Conservation (phyloP, 2,888 invertebrate genomes). For the Galerucella pusilla region DNA sequence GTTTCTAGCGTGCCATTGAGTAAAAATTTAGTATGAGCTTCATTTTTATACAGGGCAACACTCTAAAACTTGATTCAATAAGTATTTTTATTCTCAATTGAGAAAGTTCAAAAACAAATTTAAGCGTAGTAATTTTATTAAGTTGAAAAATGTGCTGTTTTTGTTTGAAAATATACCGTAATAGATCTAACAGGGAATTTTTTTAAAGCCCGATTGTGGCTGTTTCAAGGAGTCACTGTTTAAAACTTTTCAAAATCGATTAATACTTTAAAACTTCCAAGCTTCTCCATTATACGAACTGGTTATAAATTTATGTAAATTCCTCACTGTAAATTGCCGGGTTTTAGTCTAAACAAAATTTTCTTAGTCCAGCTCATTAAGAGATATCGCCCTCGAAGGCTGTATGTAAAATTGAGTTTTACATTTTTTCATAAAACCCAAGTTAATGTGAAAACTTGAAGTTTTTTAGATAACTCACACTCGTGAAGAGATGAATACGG, state of each 20-base stretch:
- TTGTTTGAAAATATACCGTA: too few relatives aligned
- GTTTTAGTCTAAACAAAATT: neutral
- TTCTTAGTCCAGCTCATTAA: neutral
- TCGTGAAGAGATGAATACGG: neutral
- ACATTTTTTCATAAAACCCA: neutral
- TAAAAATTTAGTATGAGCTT: constrained; percentile 25
- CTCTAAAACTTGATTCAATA: neutral
- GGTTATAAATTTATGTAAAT: neutral
- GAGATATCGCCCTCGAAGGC: neutral
- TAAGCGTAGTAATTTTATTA: too few relatives aligned
- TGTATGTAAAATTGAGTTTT: neutral
- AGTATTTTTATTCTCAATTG: neutral
- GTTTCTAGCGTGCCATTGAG: constrained; percentile 17
- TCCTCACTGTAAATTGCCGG: neutral
- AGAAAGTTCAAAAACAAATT: too few relatives aligned
- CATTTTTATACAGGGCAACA: constrained; percentile 1
- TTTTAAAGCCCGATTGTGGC: neutral
- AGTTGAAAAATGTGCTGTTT: too few relatives aligned
- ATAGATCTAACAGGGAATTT: neutral
- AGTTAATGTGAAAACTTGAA: neutral
- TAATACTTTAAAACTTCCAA: neutral
- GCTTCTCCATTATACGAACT: neutral
- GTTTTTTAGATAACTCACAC: neutral
- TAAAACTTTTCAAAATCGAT: neutral
- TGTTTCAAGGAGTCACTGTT: neutral